phyloP scores from a whole-genome alignment of 2,888 invertebrate genomes.

The Atrina japonica region DNA sequence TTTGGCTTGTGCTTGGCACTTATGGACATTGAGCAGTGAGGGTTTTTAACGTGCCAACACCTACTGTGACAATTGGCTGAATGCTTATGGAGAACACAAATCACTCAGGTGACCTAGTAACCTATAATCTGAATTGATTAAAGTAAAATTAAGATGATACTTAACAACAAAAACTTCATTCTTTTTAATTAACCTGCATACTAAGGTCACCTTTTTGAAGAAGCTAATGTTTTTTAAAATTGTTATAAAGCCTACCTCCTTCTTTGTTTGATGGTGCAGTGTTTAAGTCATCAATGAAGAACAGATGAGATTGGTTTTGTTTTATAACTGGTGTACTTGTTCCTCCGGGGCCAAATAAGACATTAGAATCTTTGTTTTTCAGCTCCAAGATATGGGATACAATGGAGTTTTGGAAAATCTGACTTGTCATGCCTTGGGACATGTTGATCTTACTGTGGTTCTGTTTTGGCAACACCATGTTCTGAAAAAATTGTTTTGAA shows the following conservation, averaged over 20 bases:
- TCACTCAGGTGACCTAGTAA: too few species aligned
- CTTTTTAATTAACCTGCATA: too few species aligned
- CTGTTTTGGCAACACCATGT: constrained; percentile 70
- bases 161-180: too few species aligned
- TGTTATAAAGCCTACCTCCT: constrained; percentile 62
- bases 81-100: too few species aligned
- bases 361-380: constrained; percentile 63
- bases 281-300: constrained; percentile 79
- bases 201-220: too few species aligned
- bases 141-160: background rate
- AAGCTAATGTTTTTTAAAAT: too few species aligned
- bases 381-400: constrained; percentile 68
- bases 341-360: constrained; percentile 55
- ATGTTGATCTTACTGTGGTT: constrained; percentile 68
- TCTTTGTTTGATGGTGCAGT: constrained; percentile 59
- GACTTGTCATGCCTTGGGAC: constrained; percentile 71
- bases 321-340: constrained; percentile 38
- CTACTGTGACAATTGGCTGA: too few species aligned
- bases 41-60: too few species aligned
- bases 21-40: too few species aligned
- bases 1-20: too few species aligned
- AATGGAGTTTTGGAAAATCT: constrained; percentile 68
- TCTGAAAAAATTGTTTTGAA: constrained; percentile 61
- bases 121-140: background rate
- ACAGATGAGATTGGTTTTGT: constrained; percentile 66